A percentile compares a stretch with the other conserved stretches of the same genome.
These are phyloP conservation scores for Columba janthina DNA, from an alignment of 2,113 vertebrate species.

Conservation along the genomic window DNA sequence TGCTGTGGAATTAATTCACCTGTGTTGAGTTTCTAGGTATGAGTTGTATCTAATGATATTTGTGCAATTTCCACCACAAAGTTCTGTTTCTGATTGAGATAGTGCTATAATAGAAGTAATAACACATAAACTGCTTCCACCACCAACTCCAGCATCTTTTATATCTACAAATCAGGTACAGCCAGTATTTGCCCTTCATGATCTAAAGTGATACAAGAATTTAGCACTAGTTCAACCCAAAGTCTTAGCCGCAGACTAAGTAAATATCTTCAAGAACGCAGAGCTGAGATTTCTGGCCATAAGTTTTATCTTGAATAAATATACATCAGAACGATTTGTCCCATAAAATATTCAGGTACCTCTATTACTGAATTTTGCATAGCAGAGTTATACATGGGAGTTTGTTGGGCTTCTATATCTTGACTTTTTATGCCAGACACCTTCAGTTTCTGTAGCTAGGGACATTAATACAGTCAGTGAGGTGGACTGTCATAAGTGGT, in stretches of 20 bases:
- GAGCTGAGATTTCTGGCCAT: background rate
- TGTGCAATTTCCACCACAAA: background rate
- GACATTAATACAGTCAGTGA: background rate
- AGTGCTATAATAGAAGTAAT: background rate
- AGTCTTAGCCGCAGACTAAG: background rate
- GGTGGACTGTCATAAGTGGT: background rate
- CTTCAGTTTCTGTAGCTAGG: background rate
- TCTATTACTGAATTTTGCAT: background rate
- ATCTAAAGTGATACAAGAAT: background rate
- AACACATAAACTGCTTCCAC: background rate
- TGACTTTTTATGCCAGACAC: background rate
- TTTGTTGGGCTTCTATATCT: background rate
- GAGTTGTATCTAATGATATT: background rate
- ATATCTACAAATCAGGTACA: background rate
- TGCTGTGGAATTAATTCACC: background rate
- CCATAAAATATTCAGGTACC: background rate
- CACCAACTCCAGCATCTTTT: background rate
- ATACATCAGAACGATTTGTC: background rate
- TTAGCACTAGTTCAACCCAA: background rate
- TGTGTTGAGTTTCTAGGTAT: background rate
- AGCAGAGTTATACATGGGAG: background rate
- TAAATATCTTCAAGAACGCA: background rate
- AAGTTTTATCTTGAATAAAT: background rate
- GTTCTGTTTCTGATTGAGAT: background rate
- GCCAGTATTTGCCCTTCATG: background rate